Evolutionary conservation across 2,888 invertebrate genomes (phyloP).

Genomic region (Scaeva pyrastri): DNA sequence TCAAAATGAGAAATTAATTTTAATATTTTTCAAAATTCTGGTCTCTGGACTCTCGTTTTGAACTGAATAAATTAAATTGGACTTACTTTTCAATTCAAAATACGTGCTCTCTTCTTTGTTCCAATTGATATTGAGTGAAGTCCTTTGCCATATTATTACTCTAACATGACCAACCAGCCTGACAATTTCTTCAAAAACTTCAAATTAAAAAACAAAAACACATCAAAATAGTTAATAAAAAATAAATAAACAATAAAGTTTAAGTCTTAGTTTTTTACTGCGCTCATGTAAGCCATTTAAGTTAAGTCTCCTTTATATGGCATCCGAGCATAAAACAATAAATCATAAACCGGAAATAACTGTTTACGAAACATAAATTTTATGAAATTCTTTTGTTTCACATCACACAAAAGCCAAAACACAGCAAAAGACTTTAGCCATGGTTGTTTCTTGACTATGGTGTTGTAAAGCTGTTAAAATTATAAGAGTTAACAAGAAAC

Average conservation of each 20-base stretch:
- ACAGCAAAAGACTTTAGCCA: not conserved
- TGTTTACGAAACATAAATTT: conserved; percentile 31
- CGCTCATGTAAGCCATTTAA: conserved; percentile 19
- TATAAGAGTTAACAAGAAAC: conserved; percentile 23
- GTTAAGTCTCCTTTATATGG: not conserved
- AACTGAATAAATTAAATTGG: too few species aligned
- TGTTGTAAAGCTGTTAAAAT: not conserved
- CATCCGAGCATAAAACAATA: conserved; percentile 3
- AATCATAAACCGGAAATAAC: conserved; percentile 32
- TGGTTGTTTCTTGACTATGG: too few species aligned
- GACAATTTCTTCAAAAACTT: not conserved
- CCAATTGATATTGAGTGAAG: too few species aligned
- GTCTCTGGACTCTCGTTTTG: too few species aligned
- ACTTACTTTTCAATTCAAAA: too few species aligned
- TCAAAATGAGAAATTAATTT: too few species aligned
- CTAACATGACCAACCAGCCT: too few species aligned
- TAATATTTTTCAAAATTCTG: too few species aligned
- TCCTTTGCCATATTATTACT: too few species aligned
- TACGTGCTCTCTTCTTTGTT: too few species aligned
- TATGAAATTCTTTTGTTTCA: conserved; percentile 22
- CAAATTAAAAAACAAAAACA: not conserved
- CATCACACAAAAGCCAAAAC: not conserved
- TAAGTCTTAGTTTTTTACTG: not conserved
- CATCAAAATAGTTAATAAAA: not conserved
- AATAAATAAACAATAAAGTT: not conserved